Evolutionary conservation across 2,797 vertebrate species (phyloP).

Genomic region (Lacerta agilis): DNA sequence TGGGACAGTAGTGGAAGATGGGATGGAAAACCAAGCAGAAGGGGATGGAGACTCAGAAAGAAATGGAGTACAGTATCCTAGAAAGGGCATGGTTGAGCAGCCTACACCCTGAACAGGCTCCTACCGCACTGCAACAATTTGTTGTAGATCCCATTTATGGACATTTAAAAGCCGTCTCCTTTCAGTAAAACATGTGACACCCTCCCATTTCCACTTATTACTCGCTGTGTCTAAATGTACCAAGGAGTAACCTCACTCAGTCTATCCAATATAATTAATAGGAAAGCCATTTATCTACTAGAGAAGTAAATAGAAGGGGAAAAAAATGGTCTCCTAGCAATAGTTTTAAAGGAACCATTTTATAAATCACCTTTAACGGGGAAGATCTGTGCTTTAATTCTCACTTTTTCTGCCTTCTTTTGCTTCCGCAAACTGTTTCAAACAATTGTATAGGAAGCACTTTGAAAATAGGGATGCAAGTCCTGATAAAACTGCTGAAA

Average conservation of each 20-base stretch:
- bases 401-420: not conserved
- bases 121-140: not conserved
- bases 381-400: not conserved
- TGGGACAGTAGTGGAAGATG: not conserved
- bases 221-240: not conserved
- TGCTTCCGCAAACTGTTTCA: not conserved
- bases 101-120: not conserved
- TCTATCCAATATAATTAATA: conserved; percentile 4
- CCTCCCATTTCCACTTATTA: not conserved
- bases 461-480: not conserved
- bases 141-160: not conserved
- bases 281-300: not conserved
- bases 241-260: not conserved
- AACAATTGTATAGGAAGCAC: not conserved
- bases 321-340: not conserved
- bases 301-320: not conserved
- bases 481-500: not conserved
- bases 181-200: not conserved
- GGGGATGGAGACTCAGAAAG: not conserved
- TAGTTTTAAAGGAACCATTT: not conserved
- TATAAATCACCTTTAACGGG: not conserved
- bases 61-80: not conserved
- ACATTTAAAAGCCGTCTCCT: not conserved
- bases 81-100: not conserved
- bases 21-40: not conserved